These are phyloP conservation scores for Charadrius vociferus DNA, from an alignment of 2,113 vertebrate genomes.

Conservation along the genomic window DNA sequence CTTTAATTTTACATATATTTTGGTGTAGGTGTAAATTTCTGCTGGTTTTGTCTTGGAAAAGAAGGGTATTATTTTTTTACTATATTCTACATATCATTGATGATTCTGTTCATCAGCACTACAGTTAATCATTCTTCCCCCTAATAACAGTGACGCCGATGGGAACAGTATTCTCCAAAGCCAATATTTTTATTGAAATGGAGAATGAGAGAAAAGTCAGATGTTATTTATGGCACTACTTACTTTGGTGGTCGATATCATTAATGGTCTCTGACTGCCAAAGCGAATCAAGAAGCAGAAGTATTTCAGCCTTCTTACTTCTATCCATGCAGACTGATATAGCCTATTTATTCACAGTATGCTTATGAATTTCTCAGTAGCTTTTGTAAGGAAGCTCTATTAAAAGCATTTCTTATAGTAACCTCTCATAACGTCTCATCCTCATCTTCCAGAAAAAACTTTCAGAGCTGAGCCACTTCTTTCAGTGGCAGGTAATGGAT, in stretches of 20 bases:
- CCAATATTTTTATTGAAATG: background rate
- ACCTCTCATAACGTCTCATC: background rate
- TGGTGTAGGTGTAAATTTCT: no score
- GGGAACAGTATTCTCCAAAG: background rate
- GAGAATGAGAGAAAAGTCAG: background rate
- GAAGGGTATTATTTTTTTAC: background rate
- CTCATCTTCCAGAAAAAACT: background rate
- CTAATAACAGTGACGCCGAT: background rate
- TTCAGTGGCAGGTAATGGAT: background rate
- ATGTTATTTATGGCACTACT: background rate
- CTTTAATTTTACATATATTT: no score
- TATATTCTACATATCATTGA: background rate
- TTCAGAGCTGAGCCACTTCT: background rate
- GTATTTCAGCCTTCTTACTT: background rate
- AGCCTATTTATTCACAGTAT: background rate
- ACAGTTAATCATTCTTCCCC: background rate
- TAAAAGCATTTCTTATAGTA: background rate
- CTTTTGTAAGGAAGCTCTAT: background rate
- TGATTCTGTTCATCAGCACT: background rate
- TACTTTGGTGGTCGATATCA: background rate
- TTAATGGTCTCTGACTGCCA: background rate
- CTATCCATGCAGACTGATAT: background rate
- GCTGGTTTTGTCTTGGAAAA: no score
- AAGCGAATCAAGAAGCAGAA: background rate
- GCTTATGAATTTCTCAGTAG: background rate